Evolutionary conservation across 2,113 vertebrate species (phyloP).

Genomic region (Chitala chitala): DNA sequence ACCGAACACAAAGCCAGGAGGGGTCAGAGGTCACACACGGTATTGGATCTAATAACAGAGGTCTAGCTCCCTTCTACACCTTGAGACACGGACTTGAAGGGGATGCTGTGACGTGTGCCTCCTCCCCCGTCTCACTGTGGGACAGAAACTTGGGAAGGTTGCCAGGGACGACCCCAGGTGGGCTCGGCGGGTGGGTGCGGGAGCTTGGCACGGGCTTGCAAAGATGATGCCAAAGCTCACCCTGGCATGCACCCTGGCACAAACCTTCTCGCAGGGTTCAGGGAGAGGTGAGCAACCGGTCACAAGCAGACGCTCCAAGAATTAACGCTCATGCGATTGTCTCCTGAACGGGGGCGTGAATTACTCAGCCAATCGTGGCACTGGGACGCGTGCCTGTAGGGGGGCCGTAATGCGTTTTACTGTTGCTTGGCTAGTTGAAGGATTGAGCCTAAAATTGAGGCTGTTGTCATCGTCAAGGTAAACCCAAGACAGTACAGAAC

Average conservation of each 20-base stretch:
- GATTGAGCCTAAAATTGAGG: neutral
- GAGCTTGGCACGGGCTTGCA: constrained; percentile 47
- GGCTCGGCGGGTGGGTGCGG: constrained; percentile 52
- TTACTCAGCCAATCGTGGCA: neutral
- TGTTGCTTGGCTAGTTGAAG: constrained; percentile 4
- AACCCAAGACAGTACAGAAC: neutral
- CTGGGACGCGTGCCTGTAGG: neutral
- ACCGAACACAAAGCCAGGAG: too few species aligned
- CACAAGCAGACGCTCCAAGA: constrained; percentile 19
- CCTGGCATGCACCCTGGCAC: constrained; percentile 45
- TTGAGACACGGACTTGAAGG: neutral
- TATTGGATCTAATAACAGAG: too few species aligned
- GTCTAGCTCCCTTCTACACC: neutral
- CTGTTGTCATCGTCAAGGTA: neutral
- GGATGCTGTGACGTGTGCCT: neutral
- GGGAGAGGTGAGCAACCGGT: constrained; percentile 58
- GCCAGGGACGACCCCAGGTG: constrained; percentile 47
- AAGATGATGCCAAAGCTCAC: constrained; percentile 49
- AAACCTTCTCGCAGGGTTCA: constrained; percentile 50
- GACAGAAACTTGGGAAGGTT: constrained; percentile 29
- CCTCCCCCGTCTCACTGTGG: neutral
- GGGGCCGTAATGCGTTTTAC: neutral
- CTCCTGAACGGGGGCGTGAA: neutral
- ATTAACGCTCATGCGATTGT: neutral
- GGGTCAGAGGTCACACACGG: too few species aligned